Percentiles rank a stretch among this genome's conserved stretches.
Conservation (phyloP, 2,113 vertebrate species). For the Oncorhynchus nerka region DNA sequence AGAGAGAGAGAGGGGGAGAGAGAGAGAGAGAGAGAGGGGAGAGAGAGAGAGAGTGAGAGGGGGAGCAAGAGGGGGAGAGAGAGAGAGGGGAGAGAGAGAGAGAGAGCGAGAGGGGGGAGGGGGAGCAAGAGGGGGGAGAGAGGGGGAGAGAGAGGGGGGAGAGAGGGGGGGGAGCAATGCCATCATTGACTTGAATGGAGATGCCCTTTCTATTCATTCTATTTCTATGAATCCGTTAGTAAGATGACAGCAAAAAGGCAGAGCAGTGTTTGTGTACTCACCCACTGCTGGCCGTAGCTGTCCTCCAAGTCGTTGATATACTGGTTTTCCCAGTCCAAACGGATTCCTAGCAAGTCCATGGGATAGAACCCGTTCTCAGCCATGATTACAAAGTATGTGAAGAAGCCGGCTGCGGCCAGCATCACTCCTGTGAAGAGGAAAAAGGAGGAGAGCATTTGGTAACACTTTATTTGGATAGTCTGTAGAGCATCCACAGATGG, state of each 20-base stretch:
- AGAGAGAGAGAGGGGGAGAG: too few relatives aligned
- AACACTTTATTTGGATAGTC: too few relatives aligned
- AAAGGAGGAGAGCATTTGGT: background rate
- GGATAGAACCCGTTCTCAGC: slow-evolving; percentile 94
- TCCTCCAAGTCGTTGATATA: slow-evolving; percentile 83
- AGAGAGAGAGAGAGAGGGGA: background rate
- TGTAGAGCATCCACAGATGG: too few relatives aligned
- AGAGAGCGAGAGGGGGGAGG: accelerated
- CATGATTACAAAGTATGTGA: slow-evolving; percentile 94
- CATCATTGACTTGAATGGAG: too few relatives aligned
- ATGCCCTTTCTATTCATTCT: too few relatives aligned
- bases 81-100: background rate
- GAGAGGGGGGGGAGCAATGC: background rate
- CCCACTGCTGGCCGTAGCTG: slow-evolving; percentile 92
- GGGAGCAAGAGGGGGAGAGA: background rate
- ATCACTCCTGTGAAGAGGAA: slow-evolving; percentile 81
- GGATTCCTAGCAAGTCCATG: slow-evolving; percentile 79
- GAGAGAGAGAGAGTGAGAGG: background rate
- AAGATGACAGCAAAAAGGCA: background rate
- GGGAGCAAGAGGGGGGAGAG: background rate
- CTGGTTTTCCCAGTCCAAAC: slow-evolving; percentile 87
- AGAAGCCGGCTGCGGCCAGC: slow-evolving; percentile 90
- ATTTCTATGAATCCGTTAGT: background rate
- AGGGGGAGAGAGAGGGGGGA: background rate
- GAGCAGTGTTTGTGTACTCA: slow-evolving; percentile 56